Evolutionary conservation across 2,113 vertebrate genomes (phyloP), one percentile per base, ranked within the genome.

Genomic region (Erythrocercus mccallii): DNA sequence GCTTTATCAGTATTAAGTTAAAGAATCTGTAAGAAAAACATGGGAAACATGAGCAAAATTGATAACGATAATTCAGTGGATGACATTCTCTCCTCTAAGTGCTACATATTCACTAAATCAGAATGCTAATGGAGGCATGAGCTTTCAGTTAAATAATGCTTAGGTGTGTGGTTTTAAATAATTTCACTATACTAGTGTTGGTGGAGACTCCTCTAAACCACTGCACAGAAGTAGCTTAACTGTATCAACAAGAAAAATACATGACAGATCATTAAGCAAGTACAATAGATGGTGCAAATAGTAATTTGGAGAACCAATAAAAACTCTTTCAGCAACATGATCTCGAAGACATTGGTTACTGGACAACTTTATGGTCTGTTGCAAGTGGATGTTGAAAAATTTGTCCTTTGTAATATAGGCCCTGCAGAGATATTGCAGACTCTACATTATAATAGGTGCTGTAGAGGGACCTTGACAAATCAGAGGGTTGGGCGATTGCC

Each of bases 1-100:
- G 5, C 17, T 73, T 85, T 50, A 61, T 70, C 42, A 62, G 33
- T 44, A 62, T 44, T 38, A 57, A 76, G 27, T 50, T 62, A 76
- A 91, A 8, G 15, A 53, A 53, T 9, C 37, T 71, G 35, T 69
- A 73, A 88, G 60, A 53, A 81, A 86, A 85, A 37, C 15, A 51
- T 13, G 18, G 53, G 20, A 44, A 40, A 40, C 38, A 18, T 73
- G 40, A 87, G 87, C 65, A 78, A 77, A 95, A 91, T 21, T 51
- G 5, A 6, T 88, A 81, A 77, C 74, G 56, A 60, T 92, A 92
- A 80, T 90, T 94, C 84, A 60, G 40, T 47, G 91, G 40, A 56
- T 95, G 70, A 51, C 70, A 93, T 91, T 88, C 77, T 93, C 60
- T 90, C 44, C 44, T 42, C 38, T 65, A 90, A 74, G 50, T 70